These are phyloP conservation scores for Lagenorhynchus albirostris DNA, from an alignment of 2,113 vertebrate genomes.

Conservation along the genomic window DNA sequence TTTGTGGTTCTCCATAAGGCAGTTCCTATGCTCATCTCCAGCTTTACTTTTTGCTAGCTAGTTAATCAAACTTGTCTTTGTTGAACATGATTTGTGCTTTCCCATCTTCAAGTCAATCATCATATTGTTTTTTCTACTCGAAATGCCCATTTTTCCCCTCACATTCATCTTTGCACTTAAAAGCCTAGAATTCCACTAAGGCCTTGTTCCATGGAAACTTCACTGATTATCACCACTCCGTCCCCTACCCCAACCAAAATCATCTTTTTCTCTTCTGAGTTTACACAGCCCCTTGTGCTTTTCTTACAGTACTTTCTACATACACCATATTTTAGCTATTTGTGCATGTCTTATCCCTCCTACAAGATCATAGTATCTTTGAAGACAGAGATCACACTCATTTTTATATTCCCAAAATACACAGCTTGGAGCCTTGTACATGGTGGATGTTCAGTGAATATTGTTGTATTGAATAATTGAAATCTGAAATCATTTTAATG, in stretches of 20 bases:
- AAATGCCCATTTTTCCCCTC: not conserved
- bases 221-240: not conserved
- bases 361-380: not conserved
- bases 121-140: not conserved
- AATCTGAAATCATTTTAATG: conserved; percentile 38
- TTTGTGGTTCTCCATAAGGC: not conserved
- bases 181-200: not conserved
- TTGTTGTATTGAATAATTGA: not conserved
- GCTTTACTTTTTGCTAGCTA: not conserved
- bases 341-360: not conserved
- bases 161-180: not conserved
- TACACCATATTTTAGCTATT: not conserved
- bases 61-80: not conserved
- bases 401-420: not conserved
- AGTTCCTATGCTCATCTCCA: not conserved
- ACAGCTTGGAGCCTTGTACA: not conserved
- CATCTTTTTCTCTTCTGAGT: not conserved
- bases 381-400: not conserved
- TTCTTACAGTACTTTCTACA: not conserved
- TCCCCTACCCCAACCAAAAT: not conserved
- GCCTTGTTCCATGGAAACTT: not conserved
- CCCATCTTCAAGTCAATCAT: not conserved
- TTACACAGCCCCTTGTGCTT: not conserved
- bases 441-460: not conserved
- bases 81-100: not conserved